Evolutionary conservation across 2,113 vertebrate species (phyloP), one percentile per base, ranked within the genome.

Genomic region (Notarius quadriscutis): DNA sequence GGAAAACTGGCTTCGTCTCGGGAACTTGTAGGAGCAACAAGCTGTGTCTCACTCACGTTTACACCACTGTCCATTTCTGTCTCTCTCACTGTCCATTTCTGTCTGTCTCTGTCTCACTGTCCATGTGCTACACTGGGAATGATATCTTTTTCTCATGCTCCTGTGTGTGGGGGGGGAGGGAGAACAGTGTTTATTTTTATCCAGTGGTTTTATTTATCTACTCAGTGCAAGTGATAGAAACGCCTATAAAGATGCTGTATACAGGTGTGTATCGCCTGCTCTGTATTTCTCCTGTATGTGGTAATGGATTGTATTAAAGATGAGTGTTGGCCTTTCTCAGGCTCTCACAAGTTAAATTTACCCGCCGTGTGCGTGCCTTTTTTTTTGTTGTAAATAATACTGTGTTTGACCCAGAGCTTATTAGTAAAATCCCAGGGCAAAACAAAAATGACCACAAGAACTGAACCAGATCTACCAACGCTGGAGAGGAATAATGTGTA

Each of bases 261-360:
- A 50, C 18, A 50, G 93, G 94, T 96, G 95, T 96, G 94, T 95
- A 94, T 95, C 94, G 95, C 95, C 95, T 94, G 94, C 95, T 95
- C 93, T 96, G 96, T 94, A 92, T 88, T 96, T 96, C 96, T 96
- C 91, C 94, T 94, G 95, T 96, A 94, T 97, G 83, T 93, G 25
- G 92, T 95, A 89, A 96, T 96, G 93, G 94, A 92, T 87, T 94
- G 95, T 96, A 97, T 96, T 96, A 96, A 96, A 96, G 89, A 87
- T 93, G 94, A 96, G 94, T 94, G 95, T 94, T 9, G 53, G 50
- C 50, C 95, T 95, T 90, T 87, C 95, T 92, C 93, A 93, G 93
- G 93, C 93, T 94, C 90, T 93, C 92, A 92, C 93, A 91, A 87
- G 87, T 93, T 90, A 93, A 92, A 93, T 93, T 93, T 93, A 87